These are phyloP conservation scores for Vanessa tameamea DNA, from an alignment of 1,140 invertebrate genomes.

Conservation along the genomic window DNA sequence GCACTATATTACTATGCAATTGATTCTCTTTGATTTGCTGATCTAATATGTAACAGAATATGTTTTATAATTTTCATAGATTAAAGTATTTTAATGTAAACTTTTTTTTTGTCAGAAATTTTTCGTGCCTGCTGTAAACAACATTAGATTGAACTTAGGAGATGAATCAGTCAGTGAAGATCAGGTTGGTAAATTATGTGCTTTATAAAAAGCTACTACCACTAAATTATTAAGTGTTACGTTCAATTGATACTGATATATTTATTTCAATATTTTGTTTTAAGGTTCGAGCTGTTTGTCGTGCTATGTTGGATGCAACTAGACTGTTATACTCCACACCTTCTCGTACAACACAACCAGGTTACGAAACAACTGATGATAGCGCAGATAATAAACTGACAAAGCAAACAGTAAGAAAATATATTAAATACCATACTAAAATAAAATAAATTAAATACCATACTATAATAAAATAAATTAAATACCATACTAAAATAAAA, in stretches of 20 bases:
- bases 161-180: constrained; percentile 88
- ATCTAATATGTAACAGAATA: constrained; percentile 10
- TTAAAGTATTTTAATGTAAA: constrained; percentile 7
- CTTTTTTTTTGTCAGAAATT: constrained; percentile 82
- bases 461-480: constrained; percentile 5
- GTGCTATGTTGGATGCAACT: constrained; percentile 89
- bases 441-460: no score
- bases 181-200: constrained; percentile 80
- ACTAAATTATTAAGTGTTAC: background rate
- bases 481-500: background rate
- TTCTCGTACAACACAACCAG: constrained; percentile 65
- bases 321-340: constrained; percentile 85
- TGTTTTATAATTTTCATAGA: background rate
- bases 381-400: constrained; percentile 72
- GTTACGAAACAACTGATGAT: constrained; percentile 80
- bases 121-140: constrained; percentile 90
- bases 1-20: no score
- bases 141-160: constrained; percentile 88
- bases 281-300: constrained; percentile 83
- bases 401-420: constrained; percentile 53
- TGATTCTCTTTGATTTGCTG: no score
- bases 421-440: background rate
- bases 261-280: background rate
- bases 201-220: background rate
- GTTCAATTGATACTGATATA: background rate